Conservation (phyloP, 1,140 invertebrate genomes). For the Diorhabda elongata region DNA sequence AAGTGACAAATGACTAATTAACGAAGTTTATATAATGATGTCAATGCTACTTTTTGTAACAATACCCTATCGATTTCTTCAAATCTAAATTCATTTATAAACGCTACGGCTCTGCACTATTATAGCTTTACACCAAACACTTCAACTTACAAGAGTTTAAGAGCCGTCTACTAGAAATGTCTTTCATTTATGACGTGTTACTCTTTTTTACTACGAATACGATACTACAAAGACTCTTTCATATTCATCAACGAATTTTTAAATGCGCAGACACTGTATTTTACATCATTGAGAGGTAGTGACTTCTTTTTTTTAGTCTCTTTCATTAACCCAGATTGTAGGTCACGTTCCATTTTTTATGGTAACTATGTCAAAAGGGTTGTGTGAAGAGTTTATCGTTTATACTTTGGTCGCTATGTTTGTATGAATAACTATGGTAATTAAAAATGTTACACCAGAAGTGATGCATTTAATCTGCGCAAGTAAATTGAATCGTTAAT, state of each 20-base stretch:
- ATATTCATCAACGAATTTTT: constrained; percentile 1
- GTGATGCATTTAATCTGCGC: too few relatives aligned
- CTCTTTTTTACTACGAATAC: constrained; percentile 1
- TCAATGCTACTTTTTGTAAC: too few relatives aligned
- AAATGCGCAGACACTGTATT: background rate
- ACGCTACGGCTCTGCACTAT: too few relatives aligned
- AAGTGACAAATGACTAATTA: too few relatives aligned
- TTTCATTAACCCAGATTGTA: background rate
- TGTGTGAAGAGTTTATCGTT: background rate
- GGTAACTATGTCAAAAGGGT: background rate
- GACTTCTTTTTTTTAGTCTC: background rate
- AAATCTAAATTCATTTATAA: too few relatives aligned
- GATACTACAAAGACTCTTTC: constrained; percentile 2
- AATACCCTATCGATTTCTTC: too few relatives aligned
- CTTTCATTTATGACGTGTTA: constrained; percentile 2
- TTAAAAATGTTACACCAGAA: too few relatives aligned
- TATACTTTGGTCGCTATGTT: too few relatives aligned
- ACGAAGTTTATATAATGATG: too few relatives aligned
- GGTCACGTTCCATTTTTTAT: background rate
- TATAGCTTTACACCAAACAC: background rate
- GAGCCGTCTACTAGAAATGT: background rate
- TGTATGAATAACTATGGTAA: too few relatives aligned
- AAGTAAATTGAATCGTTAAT: too few relatives aligned
- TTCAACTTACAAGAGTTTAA: background rate
- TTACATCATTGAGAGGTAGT: background rate